Evolutionary conservation across 2,888 invertebrate species (phyloP), one percentile per base, ranked within the genome.

Genomic region (Tricholauxania praeusta): DNA sequence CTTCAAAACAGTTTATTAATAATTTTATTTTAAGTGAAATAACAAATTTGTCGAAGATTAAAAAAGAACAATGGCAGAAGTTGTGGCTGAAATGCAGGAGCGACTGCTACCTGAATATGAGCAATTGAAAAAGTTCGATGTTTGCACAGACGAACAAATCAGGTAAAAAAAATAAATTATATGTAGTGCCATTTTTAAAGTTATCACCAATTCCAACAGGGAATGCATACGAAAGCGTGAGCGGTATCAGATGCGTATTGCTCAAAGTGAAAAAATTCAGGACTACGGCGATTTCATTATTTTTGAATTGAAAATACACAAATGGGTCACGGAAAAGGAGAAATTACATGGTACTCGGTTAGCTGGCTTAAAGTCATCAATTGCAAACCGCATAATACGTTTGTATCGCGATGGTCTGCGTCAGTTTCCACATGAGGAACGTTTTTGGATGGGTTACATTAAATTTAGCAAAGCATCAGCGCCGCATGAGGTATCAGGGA

Each of bases 31-130:
- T 47, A n/a, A 28, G 28, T 28, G 3, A 28, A 28, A n/a, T n/a
- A 55, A 67, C 4, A 39, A 55, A 39, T 28, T 19, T 2, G 5
- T 17, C 1, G 22, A 22, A 14, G 1, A 22, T 55, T 53, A 22
- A 57, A 22, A 68, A 57, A 49, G 2, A 14, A 88, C 83, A 81
- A 96, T 96, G 96, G 93, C 94, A 15, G 96, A 96, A 88, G 90
- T 92, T 87, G 94, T 95, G 2, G 92, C 94, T 82, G 91, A 91
- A 84, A 91, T 92, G 83, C 90, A 93, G 79, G 95, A 96, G 89
- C 91, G 91, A 77, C 92, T 93, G 90, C 90, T 95, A 80, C 92
- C 92, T 76, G 94, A 94, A 85, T 89, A 96, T 82, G 94, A 95
- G 85, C 92, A 93, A 83, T 92, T 96, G 92, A 90, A 91, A 81